Base-by-base conservation (phyloP, 2,113 vertebrate genomes). In the Bos taurus region DNA sequence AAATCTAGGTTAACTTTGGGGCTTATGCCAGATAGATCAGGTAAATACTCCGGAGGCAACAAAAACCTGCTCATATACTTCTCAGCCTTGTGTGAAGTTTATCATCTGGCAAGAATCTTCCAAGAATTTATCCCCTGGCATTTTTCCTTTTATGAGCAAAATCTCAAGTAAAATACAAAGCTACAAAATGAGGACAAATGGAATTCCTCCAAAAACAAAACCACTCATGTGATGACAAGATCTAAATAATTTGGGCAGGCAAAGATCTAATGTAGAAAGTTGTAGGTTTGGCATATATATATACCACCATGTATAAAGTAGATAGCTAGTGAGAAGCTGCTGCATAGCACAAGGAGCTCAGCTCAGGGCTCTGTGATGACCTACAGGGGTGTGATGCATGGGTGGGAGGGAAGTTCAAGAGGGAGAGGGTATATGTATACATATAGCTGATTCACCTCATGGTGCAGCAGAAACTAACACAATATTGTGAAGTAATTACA, bases 81-180 rank as follows among this genome's bases (percentile, higher is more conserved):
- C 30, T 62, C 36, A 93, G 33, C 40, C 62, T 88, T 36, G 7
- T 71, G 43, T 1, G 4, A 48, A 71, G 33, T 46, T 90, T 95
- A 56, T 94, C 43, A 71, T 93, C 48, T 89, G n/a, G 43, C n/a
- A 67, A 15, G 82, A 80, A 60, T 82, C n/a, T 95, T 56, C 50
- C 30, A 95, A 85, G 13, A 93, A 82, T 46, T 78, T 78, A 60
- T 67, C 23, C 56, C 6, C 33, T 94, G 28, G 77, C 54, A 93
- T 33, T 88, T 77, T 67, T 78, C 36, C 19, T 87, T 93, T 77
- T 56, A 86, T 85, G 78, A 92, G 36, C 96, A 48, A 91, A 97
- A 67, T n/a, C 33, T 87, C 43, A 78, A 94, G 30, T 64, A 77
- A 93, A 95, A 86, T 52, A 60, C 15, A n/a, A 89, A 93, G 17